Evolutionary conservation across 2,888 invertebrate genomes (phyloP).

Genomic region (Drosophila leonis): DNA sequence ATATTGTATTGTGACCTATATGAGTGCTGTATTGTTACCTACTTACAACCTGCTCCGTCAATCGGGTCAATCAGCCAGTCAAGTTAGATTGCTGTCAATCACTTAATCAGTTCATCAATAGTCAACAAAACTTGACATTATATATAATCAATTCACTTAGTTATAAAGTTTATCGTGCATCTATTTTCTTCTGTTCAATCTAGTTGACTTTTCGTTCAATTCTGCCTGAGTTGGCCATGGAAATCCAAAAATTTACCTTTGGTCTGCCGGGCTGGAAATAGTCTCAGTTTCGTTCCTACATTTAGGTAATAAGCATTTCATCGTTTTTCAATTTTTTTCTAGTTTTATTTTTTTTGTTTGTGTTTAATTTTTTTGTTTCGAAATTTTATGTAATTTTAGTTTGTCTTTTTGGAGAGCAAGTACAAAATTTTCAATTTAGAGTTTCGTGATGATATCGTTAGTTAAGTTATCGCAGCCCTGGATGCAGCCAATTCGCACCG

Average conservation of each 20-base stretch:
- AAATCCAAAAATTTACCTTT: background rate
- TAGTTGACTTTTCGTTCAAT: background rate
- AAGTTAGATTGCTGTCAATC: too few relatives aligned
- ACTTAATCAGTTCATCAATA: background rate
- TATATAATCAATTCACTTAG: background rate
- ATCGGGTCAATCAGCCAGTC: too few relatives aligned
- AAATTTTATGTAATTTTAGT: slow-evolving; percentile 10
- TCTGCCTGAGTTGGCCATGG: slow-evolving; percentile 1
- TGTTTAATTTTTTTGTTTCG: background rate
- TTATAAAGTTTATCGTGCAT: background rate
- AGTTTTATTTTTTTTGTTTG: background rate
- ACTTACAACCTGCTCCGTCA: too few relatives aligned
- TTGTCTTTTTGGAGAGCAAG: too few relatives aligned
- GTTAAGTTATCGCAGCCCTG: background rate
- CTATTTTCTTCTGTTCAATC: background rate
- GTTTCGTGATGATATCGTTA: background rate
- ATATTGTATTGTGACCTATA: too few relatives aligned
- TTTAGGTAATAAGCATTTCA: background rate
- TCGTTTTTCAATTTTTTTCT: background rate
- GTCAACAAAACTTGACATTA: background rate
- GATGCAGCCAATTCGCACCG: background rate
- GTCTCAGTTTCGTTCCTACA: slow-evolving; percentile 10
- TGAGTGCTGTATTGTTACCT: too few relatives aligned
- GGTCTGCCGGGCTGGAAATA: accelerated
- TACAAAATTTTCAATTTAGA: background rate